Percentiles rank a stretch among this genome's conserved stretches.
Evolutionary conservation across 2,113 vertebrate species (phyloP).

Genomic region (Phoxinus phoxinus): DNA sequence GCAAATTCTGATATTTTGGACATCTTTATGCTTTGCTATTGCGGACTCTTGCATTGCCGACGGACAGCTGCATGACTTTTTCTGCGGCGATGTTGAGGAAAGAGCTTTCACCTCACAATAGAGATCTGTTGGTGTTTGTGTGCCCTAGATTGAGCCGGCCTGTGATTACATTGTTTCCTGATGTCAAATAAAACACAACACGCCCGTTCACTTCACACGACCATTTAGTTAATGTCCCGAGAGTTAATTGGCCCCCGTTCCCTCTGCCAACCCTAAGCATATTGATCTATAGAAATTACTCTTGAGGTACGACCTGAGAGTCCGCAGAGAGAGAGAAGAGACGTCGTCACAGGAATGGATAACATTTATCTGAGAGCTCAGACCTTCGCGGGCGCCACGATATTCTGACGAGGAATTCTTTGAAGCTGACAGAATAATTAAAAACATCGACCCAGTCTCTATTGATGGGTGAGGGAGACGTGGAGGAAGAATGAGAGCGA

Average conservation of each 20-base stretch:
- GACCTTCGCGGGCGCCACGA: conserved; percentile 67
- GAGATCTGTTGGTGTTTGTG: conserved; percentile 13
- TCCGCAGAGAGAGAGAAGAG: conserved; percentile 53
- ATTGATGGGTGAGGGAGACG: conserved; percentile 44
- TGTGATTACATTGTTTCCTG: conserved; percentile 42
- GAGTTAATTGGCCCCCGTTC: conserved; percentile 52
- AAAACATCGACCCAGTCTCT: conserved; percentile 62
- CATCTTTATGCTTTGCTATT: neutral
- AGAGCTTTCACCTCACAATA: neutral
- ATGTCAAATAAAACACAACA: conserved; percentile 41
- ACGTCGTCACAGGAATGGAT: conserved; percentile 68
- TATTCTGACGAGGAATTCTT: conserved; percentile 71
- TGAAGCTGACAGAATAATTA: conserved; percentile 81
- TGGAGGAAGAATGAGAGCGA: conserved; percentile 59
- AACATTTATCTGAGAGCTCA: conserved; percentile 76
- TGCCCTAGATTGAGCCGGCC: neutral
- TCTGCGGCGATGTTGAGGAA: neutral
- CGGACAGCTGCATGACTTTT: neutral
- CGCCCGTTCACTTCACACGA: conserved; percentile 15
- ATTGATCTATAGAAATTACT: conserved; percentile 65
- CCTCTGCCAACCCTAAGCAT: conserved; percentile 52
- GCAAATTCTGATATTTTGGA: conserved; percentile 23
- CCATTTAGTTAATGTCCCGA: conserved; percentile 43
- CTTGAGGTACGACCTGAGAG: conserved; percentile 61
- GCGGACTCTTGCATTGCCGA: neutral